phyloP scores from a whole-genome alignment of 1,140 invertebrate genomes.

The Papilio polyxenes region DNA sequence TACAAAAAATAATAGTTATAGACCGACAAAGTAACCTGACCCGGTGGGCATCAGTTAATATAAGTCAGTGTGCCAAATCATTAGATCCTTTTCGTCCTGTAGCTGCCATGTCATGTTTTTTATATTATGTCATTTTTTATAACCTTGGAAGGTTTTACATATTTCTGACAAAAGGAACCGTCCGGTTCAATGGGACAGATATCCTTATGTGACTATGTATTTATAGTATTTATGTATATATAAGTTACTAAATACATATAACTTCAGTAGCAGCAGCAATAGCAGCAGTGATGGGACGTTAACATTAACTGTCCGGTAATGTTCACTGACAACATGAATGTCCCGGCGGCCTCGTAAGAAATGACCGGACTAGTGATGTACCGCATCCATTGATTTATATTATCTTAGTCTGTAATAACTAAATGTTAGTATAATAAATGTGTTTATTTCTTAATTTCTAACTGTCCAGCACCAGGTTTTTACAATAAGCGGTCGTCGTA shows the following conservation, averaged over 20 bases:
- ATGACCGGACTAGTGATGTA: neutral
- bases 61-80: no score
- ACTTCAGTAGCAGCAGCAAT: neutral
- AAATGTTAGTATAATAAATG: neutral
- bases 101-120: no score
- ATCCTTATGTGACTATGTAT: neutral
- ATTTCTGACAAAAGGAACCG: no score
- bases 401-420: neutral
- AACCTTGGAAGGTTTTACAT: no score
- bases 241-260: neutral
- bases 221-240: neutral
- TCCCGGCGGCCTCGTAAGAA: slow-evolving; percentile 8
- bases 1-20: neutral
- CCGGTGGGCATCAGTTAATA: no score
- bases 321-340: slow-evolving; percentile 5
- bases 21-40: no score
- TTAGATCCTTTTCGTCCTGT: no score
- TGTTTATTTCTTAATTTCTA: no score
- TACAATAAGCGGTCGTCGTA: neutral
- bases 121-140: no score
- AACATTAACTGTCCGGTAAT: slow-evolving; percentile 9
- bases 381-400: neutral
- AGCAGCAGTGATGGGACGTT: neutral
- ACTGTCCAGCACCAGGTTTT: no score
- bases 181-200: no score